Conservation (phyloP, 2,888 invertebrate species). For the Acanthosoma haemorrhoidale region DNA sequence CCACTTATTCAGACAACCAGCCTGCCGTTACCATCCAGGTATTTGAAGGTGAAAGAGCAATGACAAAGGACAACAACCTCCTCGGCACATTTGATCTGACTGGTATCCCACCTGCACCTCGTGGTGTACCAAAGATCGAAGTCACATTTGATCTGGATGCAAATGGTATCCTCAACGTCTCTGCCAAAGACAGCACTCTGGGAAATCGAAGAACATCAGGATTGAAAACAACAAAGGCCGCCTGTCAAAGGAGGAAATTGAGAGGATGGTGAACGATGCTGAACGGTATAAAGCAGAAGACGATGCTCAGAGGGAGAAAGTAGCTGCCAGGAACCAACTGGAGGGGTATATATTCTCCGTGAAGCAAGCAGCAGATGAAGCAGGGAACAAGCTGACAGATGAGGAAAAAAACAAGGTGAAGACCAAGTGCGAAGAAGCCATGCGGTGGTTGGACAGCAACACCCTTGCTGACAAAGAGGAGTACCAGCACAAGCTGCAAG, state of each 20-base stretch:
- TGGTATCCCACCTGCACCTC: constrained; percentile 70
- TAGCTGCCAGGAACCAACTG: constrained; percentile 48
- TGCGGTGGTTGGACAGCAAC: constrained; percentile 51
- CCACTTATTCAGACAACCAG: constrained; percentile 77
- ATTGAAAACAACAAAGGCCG: constrained; percentile 51
- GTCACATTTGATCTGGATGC: constrained; percentile 66
- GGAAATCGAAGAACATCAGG: constrained; percentile 48
- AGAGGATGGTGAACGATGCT: constrained; percentile 47
- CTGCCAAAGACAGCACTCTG: constrained; percentile 47
- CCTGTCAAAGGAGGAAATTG: constrained; percentile 50
- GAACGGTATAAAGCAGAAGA: constrained; percentile 46
- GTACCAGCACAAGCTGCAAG: constrained; percentile 47
- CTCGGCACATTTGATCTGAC: constrained; percentile 72
- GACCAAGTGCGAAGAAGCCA: constrained; percentile 44
- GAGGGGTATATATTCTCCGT: constrained; percentile 46
- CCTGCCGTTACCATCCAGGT: constrained; percentile 70
- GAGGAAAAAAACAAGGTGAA: constrained; percentile 46
- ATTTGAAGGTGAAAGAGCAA: constrained; percentile 73
- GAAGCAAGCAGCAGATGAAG: constrained; percentile 46
- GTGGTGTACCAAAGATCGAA: constrained; percentile 70
- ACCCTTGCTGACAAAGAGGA: constrained; percentile 49
- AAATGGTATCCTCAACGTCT: constrained; percentile 48
- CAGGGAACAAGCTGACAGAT: constrained; percentile 45
- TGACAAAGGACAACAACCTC: constrained; percentile 86
- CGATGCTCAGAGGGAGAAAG: constrained; percentile 45